These are phyloP conservation scores for Leptinotarsa tumamoca DNA, from an alignment of 2,888 invertebrate genomes.

Conservation along the genomic window DNA sequence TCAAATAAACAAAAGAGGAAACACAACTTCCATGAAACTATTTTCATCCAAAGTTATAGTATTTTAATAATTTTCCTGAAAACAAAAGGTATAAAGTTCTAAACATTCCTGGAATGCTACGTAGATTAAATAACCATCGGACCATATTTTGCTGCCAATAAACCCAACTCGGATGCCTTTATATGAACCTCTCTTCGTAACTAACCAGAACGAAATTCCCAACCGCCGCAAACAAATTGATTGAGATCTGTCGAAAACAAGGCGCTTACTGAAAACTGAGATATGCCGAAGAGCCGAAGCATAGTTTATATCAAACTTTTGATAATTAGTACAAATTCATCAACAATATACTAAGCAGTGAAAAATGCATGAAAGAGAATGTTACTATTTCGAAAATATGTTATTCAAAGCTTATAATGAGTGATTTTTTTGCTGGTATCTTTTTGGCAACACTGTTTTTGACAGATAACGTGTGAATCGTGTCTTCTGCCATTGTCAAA, in stretches of 20 bases:
- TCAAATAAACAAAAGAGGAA: not conserved
- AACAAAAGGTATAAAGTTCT: not conserved
- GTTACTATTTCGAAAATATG: too few species aligned
- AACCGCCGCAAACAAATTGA: not conserved
- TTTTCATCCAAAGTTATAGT: not conserved
- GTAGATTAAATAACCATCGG: not conserved
- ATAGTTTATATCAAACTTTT: too few species aligned
- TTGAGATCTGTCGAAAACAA: not conserved
- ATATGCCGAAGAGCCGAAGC: not conserved
- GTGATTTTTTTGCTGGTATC: too few species aligned
- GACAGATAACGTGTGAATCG: too few species aligned
- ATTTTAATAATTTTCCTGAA: not conserved
- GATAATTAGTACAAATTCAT: too few species aligned
- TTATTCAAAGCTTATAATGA: too few species aligned
- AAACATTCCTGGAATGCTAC: not conserved
- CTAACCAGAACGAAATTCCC: not conserved
- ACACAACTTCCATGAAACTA: not conserved
- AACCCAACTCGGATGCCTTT: not conserved
- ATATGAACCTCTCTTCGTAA: conserved; percentile 4
- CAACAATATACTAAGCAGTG: too few species aligned
- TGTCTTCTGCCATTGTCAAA: too few species aligned
- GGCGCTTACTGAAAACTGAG: not conserved
- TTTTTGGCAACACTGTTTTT: too few species aligned
- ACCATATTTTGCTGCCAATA: not conserved
- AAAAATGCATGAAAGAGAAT: too few species aligned